Base-by-base conservation (phyloP, 1,140 invertebrate genomes). In the Araneus ventricosus region DNA sequence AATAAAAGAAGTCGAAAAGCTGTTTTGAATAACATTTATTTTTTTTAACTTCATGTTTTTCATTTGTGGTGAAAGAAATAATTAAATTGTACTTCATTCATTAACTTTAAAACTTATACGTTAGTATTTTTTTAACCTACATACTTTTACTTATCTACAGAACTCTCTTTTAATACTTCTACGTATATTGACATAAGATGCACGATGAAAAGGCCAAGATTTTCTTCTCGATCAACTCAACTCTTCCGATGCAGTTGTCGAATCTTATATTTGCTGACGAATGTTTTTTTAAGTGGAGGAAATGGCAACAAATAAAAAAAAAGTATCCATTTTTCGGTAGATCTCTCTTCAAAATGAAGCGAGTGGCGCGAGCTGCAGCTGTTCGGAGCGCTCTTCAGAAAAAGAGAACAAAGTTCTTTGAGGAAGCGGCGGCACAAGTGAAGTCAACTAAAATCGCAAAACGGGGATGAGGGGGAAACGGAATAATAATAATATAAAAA, bases 351-450 rank as follows among this genome's bases (percentile, higher is more conserved):
- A 75, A 75, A 75, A 75, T 37, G 30, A 20, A 34, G 70, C 30
- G 7, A 10, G 30, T 4, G 14, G 59, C 24, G 59, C 24, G 59
- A 63, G 59, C 20, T 75, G 70, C 70, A 75, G 70, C 70, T 75
- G 70, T 75, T 75, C 70, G 7, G 27, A 20, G n/a, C n/a, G 22
- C 63, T 67, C 24, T 67, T 67, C 27, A 27, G 20, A 5, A n/a
- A 10, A 34, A 34, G 10, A 75, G 70, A 75, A 75, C 70, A 75
- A 37, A 75, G 70, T 75, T 75, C 70, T 75, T 75, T 75, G 70
- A 75, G 34, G 70, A 75, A 37, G 4, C 10, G 70, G 30, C 70
- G 70, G 70, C 30, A 20, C 70, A 37, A 75, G 17, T 75, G 70
- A 75, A 75, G 70, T 75, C 70, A 37, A 75, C 70, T 37, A 75